These are phyloP conservation scores for Pelodiscus sinensis DNA, from an alignment of 2,113 vertebrate species.

Conservation along the genomic window DNA sequence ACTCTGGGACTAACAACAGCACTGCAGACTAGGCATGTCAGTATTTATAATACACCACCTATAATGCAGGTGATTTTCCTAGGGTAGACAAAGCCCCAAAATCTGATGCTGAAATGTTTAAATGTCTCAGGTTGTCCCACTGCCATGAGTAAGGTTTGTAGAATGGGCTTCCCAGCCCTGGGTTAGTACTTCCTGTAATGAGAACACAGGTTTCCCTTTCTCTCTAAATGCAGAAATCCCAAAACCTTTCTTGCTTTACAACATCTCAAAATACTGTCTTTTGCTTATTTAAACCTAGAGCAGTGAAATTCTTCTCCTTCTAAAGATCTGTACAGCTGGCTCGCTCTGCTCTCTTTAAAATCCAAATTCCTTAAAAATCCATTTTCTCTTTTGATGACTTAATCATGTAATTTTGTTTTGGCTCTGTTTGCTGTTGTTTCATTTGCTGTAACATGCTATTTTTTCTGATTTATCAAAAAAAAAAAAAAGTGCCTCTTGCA, in stretches of 20 bases:
- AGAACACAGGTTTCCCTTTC: background rate
- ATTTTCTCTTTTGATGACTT: background rate
- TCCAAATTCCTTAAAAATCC: background rate
- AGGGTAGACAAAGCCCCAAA: background rate
- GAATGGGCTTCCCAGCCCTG: background rate
- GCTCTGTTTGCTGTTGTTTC: slow-evolving; percentile 24
- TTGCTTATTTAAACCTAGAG: background rate
- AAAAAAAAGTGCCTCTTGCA: background rate
- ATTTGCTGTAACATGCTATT: background rate
- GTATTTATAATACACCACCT: background rate
- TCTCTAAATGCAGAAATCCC: background rate
- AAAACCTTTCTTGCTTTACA: background rate
- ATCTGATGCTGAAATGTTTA: background rate
- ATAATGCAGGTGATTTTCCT: background rate
- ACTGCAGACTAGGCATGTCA: background rate
- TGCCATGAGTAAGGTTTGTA: background rate
- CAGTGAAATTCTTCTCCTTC: background rate
- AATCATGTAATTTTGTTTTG: background rate
- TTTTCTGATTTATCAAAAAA: background rate
- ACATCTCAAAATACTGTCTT: background rate
- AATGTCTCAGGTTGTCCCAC: background rate
- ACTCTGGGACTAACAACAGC: background rate
- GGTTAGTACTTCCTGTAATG: background rate
- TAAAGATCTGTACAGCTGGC: background rate
- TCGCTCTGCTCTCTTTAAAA: background rate